A percentile compares a stretch with the other conserved stretches of the same genome.
These are phyloP conservation scores for Lutraria lutraria DNA, from an alignment of 2,888 invertebrate species.

Conservation along the genomic window DNA sequence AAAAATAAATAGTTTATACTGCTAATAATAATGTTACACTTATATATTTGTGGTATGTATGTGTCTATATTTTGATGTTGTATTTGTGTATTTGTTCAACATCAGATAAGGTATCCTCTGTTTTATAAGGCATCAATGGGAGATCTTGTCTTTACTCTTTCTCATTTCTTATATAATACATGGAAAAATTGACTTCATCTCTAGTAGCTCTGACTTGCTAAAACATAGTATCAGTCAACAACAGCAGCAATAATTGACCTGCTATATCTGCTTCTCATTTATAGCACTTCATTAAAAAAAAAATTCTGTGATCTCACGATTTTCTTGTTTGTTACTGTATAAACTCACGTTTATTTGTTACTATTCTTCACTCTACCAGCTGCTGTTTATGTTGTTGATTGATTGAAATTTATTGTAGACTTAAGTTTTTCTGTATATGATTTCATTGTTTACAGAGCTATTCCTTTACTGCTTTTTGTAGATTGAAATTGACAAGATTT, in stretches of 20 bases:
- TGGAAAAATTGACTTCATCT: constrained; percentile 26
- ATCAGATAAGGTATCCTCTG: constrained; percentile 63
- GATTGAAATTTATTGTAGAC: constrained; percentile 29
- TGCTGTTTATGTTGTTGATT: constrained; percentile 36
- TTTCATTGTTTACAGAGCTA: constrained; percentile 45
- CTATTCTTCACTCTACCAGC: neutral
- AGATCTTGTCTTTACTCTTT: constrained; percentile 46
- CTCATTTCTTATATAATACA: neutral
- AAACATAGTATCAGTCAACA: constrained; percentile 35
- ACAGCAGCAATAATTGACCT: neutral
- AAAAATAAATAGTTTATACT: neutral
- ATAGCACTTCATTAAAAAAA: neutral
- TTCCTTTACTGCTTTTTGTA: constrained; percentile 31
- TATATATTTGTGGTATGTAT: neutral
- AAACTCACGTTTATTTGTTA: constrained; percentile 1
- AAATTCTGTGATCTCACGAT: neutral
- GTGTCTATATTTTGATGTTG: constrained; percentile 16
- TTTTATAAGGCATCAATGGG: constrained; percentile 68
- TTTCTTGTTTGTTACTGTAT: neutral
- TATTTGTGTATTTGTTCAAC: constrained; percentile 27
- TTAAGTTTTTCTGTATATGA: neutral
- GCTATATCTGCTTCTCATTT: neutral
- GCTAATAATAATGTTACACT: neutral
- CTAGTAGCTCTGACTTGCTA: constrained; percentile 34
- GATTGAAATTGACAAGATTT: constrained; percentile 44